A percentile compares a stretch with the other conserved stretches of the same genome.
Conservation (phyloP, 2,888 invertebrate species). For the Volucella bombylans region DNA sequence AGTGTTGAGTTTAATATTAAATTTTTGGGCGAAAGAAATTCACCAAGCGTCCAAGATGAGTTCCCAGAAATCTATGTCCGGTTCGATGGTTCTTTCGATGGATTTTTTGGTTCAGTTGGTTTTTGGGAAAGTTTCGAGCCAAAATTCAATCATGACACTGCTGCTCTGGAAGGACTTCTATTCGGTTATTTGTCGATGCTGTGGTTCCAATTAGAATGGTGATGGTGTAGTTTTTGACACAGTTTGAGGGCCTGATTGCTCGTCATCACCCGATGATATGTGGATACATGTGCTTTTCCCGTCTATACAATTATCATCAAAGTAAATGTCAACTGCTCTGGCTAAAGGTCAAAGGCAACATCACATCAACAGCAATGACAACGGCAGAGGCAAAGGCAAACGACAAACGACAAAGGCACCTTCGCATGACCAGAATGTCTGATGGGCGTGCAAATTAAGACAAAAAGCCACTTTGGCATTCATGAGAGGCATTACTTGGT, state of each 20-base stretch:
- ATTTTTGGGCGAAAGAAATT: slow-evolving; percentile 15
- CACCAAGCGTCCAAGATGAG: not conserved
- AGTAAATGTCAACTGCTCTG: not conserved
- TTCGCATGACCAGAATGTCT: not conserved
- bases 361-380: too few relatives aligned
- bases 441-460: not conserved
- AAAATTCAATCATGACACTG: not conserved
- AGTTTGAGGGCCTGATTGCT: too few relatives aligned
- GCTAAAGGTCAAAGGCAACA: not conserved
- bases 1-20: not conserved
- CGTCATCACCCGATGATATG: too few relatives aligned
- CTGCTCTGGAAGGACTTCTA: not conserved
- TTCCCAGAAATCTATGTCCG: not conserved
- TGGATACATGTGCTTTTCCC: too few relatives aligned
- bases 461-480: not conserved
- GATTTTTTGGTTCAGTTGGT: slow-evolving; percentile 14
- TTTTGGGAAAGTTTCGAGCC: not conserved
- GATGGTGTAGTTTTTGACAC: too few relatives aligned
- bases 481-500: not conserved
- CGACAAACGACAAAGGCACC: not conserved
- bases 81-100: not conserved
- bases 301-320: too few relatives aligned
- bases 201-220: too few relatives aligned
- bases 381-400: not conserved
- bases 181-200: not conserved